Percentiles rank a stretch among this genome's conserved stretches.
These are phyloP conservation scores for Lasiommata megera DNA, from an alignment of 2,888 invertebrate genomes.

Conservation along the genomic window DNA sequence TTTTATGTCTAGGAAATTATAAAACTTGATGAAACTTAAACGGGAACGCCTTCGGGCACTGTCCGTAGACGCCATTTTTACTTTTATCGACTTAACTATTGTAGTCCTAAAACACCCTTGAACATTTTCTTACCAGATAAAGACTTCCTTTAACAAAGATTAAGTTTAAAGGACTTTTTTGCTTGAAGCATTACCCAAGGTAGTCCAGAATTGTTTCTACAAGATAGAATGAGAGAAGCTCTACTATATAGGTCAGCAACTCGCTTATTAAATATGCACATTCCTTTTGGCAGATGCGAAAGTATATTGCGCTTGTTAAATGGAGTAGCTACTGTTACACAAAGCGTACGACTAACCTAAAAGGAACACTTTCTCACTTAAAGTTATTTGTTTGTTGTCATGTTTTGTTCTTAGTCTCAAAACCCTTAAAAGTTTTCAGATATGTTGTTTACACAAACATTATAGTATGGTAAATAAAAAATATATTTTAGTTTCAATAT, in stretches of 20 bases:
- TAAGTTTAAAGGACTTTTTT: background rate
- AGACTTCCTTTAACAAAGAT: background rate
- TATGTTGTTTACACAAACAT: too few species aligned
- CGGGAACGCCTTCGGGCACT: background rate
- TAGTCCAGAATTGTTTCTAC: constrained; percentile 3
- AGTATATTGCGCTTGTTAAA: constrained; percentile 5
- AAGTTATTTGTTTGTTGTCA: too few species aligned
- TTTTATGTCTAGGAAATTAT: too few species aligned
- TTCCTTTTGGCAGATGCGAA: constrained; percentile 5
- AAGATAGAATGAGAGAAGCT: background rate
- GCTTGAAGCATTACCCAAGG: background rate
- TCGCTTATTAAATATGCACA: constrained; percentile 5
- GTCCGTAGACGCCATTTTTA: background rate
- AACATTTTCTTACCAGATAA: background rate
- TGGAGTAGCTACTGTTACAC: background rate
- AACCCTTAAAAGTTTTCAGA: too few species aligned
- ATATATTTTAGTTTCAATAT: too few species aligned
- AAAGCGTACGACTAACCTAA: background rate
- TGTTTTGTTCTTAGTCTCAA: too few species aligned
- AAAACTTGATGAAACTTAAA: too few species aligned
- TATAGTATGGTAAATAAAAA: too few species aligned
- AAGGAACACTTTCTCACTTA: background rate
- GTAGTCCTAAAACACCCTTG: background rate
- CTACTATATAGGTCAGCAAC: constrained; percentile 1
- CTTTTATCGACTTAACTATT: background rate